phyloP scores from a whole-genome alignment of 1,140 invertebrate genomes.

The Pygmarrhopalites habei region DNA sequence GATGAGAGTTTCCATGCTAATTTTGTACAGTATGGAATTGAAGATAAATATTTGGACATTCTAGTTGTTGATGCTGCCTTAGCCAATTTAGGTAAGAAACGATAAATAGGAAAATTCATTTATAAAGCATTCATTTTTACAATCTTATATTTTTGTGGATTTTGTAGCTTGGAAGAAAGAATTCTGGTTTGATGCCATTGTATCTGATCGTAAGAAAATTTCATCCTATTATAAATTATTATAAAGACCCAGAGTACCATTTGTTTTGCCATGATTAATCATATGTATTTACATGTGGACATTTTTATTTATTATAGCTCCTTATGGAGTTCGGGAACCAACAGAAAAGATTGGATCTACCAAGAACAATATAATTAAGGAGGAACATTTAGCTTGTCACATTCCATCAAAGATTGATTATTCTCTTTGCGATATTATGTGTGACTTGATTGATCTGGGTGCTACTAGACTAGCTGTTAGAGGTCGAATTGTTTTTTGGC shows the following conservation, averaged over 20 bases:
- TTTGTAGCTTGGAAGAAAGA: conserved; percentile 67
- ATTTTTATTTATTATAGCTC: conserved; percentile 69
- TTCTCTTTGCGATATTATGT: conserved; percentile 66
- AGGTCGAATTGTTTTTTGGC: conserved; percentile 82
- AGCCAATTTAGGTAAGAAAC: too few species aligned
- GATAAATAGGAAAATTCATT: too few species aligned
- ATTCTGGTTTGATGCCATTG: conserved; percentile 72
- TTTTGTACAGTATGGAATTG: conserved; percentile 74
- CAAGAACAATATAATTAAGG: conserved; percentile 48
- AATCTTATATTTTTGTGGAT: too few species aligned
- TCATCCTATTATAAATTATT: too few species aligned
- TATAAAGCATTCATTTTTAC: too few species aligned
- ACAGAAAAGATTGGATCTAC: conserved; percentile 71
- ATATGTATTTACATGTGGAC: too few species aligned
- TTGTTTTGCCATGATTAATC: too few species aligned
- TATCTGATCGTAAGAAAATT: conserved; percentile 82
- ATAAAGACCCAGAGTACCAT: too few species aligned
- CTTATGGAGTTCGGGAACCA: conserved; percentile 89
- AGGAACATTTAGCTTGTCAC: conserved; percentile 59
- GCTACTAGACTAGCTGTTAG: conserved; percentile 64
- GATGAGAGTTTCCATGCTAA: conserved; percentile 82
- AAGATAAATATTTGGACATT: conserved; percentile 72
- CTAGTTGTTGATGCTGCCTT: conserved; percentile 81
- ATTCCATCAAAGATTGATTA: conserved; percentile 85
- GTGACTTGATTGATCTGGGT: conserved; percentile 75